These are phyloP conservation scores for Amia ocellicauda DNA, from an alignment of 2,113 vertebrate species.

Conservation along the genomic window DNA sequence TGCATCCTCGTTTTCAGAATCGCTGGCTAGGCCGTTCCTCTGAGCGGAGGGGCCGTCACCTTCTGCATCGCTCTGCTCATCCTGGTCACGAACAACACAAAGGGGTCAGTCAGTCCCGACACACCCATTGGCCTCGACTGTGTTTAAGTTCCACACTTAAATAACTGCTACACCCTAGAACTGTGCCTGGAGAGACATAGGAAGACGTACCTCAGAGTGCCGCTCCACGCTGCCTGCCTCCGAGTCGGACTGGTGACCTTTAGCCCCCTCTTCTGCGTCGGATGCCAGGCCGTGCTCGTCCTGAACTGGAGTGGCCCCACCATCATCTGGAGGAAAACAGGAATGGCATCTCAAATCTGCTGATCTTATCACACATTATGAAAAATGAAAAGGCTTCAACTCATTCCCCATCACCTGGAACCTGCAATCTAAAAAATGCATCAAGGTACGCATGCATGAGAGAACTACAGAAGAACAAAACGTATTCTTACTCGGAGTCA, in stretches of 20 bases:
- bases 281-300: constrained; percentile 87
- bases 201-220: constrained; percentile 75
- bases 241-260: constrained; percentile 68
- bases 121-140: too few relatives aligned
- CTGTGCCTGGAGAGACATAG: background rate
- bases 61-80: constrained; percentile 79
- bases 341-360: background rate
- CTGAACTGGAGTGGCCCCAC: constrained; percentile 92
- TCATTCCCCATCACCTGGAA: too few relatives aligned
- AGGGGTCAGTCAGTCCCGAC: too few relatives aligned
- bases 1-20: constrained; percentile 45
- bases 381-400: too few relatives aligned
- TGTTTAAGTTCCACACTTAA: too few relatives aligned
- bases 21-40: constrained; percentile 52
- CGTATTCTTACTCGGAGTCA: too few relatives aligned
- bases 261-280: constrained; percentile 77
- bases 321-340: constrained; percentile 76
- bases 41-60: constrained; percentile 39
- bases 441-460: too few relatives aligned
- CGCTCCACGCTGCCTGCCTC: constrained; percentile 68
- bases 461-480: too few relatives aligned
- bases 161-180: too few relatives aligned
- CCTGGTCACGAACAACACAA: constrained; percentile 52
- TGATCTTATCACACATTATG: background rate
- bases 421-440: too few relatives aligned